Conservation (phyloP, 2,113 vertebrate species). For the Perca flavescens region DNA sequence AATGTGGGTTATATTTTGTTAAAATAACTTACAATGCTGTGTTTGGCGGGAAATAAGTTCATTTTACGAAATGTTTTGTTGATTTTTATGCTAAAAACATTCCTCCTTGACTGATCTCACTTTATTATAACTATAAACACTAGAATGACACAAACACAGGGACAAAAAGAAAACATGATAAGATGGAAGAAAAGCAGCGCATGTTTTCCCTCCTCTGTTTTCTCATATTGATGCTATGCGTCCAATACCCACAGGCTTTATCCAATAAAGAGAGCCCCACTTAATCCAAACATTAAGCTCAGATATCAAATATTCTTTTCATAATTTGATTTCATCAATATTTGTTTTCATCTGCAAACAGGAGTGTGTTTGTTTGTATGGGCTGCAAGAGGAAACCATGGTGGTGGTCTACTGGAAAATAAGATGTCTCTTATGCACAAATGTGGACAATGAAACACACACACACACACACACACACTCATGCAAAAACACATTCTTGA, state of each 20-base stretch:
- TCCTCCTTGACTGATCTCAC: not conserved
- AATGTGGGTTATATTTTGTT: not conserved
- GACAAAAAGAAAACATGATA: constrained; percentile 17
- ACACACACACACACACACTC: constrained; percentile 39
- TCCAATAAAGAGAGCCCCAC: constrained; percentile 76
- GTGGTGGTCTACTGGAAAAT: constrained; percentile 60
- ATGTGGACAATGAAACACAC: constrained; percentile 46
- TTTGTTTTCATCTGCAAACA: constrained; percentile 83
- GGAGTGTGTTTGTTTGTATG: constrained; percentile 74
- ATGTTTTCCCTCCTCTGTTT: constrained; percentile 35
- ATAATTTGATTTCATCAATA: constrained; percentile 82
- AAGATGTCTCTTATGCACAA: constrained; percentile 64
- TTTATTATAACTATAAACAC: not conserved
- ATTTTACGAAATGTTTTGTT: not conserved
- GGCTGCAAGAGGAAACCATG: constrained; percentile 55
- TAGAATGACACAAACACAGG: not conserved
- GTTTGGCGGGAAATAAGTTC: not conserved
- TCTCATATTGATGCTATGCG: constrained; percentile 64
- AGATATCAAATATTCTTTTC: constrained; percentile 79
- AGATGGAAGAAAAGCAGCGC: constrained; percentile 18
- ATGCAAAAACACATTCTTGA: constrained; percentile 49
- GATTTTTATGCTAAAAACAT: not conserved
- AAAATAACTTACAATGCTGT: not conserved
- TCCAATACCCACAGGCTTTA: constrained; percentile 66
- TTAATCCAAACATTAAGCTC: constrained; percentile 80